Evolutionary conservation across 2,797 vertebrate genomes (phyloP).

Genomic region (Eulemur mongoz): DNA sequence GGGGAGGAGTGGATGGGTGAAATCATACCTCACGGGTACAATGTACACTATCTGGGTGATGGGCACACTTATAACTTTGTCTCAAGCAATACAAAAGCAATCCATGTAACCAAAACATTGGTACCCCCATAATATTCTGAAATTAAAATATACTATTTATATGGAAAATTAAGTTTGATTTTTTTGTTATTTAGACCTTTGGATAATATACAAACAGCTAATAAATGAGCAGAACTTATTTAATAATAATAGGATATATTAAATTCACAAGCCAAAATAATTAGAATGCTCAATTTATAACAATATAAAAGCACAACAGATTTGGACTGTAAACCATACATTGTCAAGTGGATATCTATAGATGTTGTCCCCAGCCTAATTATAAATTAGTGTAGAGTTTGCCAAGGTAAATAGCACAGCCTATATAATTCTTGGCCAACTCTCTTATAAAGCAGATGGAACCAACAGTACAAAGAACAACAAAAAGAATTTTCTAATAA

Average conservation of each 20-base stretch:
- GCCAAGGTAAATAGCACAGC: slow-evolving; percentile 24
- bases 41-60: too few species aligned
- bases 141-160: background rate
- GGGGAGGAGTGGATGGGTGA: too few species aligned
- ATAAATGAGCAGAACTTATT: background rate
- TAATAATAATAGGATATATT: slow-evolving; percentile 4
- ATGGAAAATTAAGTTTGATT: background rate
- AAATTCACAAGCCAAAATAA: background rate
- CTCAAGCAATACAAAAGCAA: too few species aligned
- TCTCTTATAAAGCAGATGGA: background rate
- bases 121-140: too few species aligned
- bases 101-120: too few species aligned
- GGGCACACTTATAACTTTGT: too few species aligned
- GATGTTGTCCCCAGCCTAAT: slow-evolving; percentile 11
- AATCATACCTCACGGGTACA: too few species aligned
- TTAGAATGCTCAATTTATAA: background rate
- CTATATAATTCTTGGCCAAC: slow-evolving; percentile 43
- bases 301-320: background rate
- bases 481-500: background rate
- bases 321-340: background rate
- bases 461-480: background rate
- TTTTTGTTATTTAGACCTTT: background rate
- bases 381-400: slow-evolving; percentile 30
- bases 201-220: background rate
- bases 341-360: background rate